Evolutionary conservation across 2,888 invertebrate species (phyloP).

Genomic region (Trachelus troglodyta): DNA sequence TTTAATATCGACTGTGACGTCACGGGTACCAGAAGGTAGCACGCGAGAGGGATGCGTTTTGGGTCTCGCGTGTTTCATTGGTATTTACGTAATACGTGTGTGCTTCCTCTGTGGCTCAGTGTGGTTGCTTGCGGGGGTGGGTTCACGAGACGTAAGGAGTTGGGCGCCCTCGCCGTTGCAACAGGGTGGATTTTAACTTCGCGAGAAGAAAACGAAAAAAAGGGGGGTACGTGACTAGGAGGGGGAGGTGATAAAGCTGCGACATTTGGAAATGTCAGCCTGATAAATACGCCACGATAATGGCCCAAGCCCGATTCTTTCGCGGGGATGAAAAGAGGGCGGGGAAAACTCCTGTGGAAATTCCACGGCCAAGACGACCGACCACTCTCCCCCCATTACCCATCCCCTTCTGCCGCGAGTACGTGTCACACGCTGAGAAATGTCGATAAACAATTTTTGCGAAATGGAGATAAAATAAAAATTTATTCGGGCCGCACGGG

Average conservation of each 20-base stretch:
- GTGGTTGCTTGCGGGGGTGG: neutral
- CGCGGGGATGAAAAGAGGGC: neutral
- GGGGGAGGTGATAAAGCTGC: conserved; percentile 20
- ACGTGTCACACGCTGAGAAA: neutral
- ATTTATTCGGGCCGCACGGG: neutral
- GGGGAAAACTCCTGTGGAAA: neutral
- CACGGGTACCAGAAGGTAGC: conserved; percentile 25
- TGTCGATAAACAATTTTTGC: neutral
- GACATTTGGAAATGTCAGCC: conserved; percentile 53
- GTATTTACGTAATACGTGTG: neutral
- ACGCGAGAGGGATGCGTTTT: conserved; percentile 14
- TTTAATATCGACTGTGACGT: conserved; percentile 50
- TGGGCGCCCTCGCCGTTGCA: neutral
- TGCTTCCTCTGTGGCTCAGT: neutral
- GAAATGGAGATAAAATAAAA: neutral
- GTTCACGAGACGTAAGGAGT: neutral
- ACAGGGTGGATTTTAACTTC: conserved; percentile 4
- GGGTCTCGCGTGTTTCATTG: neutral
- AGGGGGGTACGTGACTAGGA: neutral
- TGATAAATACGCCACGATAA: conserved; percentile 46
- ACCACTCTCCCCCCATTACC: neutral
- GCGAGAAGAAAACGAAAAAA: neutral
- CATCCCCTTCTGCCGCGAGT: neutral
- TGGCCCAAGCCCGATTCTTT: neutral
- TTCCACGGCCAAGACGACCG: neutral